phyloP scores from a whole-genome alignment of 1,140 invertebrate species.

The Drosophila paulistorum region DNA sequence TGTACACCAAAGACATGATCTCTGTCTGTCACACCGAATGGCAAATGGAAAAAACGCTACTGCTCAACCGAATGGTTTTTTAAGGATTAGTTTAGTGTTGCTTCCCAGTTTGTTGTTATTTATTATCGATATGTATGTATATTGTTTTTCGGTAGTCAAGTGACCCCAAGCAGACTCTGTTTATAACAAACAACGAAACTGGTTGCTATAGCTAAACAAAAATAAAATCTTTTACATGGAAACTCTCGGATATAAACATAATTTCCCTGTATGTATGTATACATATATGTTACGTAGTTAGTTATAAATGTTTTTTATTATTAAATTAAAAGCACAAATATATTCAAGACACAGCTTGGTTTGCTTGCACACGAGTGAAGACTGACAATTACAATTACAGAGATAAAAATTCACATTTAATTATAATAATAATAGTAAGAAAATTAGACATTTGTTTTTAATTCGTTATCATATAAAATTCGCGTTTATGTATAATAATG shows the following conservation, averaged over 20 bases:
- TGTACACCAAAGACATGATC: constrained; percentile 83
- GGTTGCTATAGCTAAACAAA: constrained; percentile 9
- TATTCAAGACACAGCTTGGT: constrained; percentile 56
- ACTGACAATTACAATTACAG: constrained; percentile 37
- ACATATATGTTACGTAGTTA: neutral
- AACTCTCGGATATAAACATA: too few species aligned
- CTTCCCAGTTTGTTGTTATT: neutral
- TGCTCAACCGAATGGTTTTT: neutral
- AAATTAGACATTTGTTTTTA: constrained; percentile 34
- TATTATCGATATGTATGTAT: too few species aligned
- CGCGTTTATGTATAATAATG: constrained; percentile 68
- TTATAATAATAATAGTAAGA: neutral
- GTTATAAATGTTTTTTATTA: constrained; percentile 2
- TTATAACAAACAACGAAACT: neutral
- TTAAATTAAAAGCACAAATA: constrained; percentile 67
- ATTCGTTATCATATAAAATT: constrained; percentile 71
- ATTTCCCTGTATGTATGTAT: too few species aligned
- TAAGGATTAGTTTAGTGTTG: constrained; percentile 20
- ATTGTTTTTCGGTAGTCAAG: neutral
- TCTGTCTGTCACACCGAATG: constrained; percentile 18
- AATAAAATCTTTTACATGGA: neutral
- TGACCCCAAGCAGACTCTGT: constrained; percentile 5
- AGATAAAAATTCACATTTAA: constrained; percentile 18
- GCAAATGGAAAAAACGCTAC: constrained; percentile 28
- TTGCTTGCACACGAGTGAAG: constrained; percentile 49